Conservation (phyloP, 2,888 invertebrate genomes). For the Psococerastis gibbosa region DNA sequence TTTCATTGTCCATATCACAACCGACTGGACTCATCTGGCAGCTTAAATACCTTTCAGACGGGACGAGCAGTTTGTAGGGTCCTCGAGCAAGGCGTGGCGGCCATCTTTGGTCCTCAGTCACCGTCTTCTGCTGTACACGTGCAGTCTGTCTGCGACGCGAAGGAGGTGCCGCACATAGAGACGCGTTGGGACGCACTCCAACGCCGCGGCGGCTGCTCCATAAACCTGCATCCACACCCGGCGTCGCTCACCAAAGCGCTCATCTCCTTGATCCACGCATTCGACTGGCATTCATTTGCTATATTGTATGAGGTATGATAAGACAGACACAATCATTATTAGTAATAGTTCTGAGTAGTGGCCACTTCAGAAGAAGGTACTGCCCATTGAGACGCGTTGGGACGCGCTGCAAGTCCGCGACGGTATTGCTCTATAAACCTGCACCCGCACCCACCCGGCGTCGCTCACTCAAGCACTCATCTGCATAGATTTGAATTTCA, state of each 20-base stretch:
- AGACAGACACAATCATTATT: too few relatives aligned
- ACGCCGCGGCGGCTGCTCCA: conserved; percentile 21
- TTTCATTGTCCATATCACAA: too few relatives aligned
- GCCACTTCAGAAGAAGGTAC: too few relatives aligned
- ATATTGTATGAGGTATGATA: conserved; percentile 62
- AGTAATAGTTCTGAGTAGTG: too few relatives aligned
- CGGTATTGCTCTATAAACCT: too few relatives aligned
- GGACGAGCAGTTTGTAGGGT: conserved; percentile 28
- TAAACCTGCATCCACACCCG: conserved; percentile 34
- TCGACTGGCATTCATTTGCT: conserved; percentile 92
- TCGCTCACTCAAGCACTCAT: too few relatives aligned
- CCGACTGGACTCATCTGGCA: too few relatives aligned
- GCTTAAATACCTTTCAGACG: too few relatives aligned
- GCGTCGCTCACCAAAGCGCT: conserved; percentile 25
- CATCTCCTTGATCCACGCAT: conserved; percentile 70
- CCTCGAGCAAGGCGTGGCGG: conserved; percentile 29
- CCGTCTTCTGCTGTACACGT: conserved; percentile 30
- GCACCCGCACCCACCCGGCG: too few relatives aligned
- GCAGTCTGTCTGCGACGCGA: conserved; percentile 34
- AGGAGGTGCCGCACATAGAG: conserved; percentile 35
- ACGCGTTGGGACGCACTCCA: conserved; percentile 30
- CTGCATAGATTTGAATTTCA: too few relatives aligned
- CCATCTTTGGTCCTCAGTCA: conserved; percentile 33
- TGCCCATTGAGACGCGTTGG: too few relatives aligned
- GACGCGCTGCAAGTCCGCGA: too few relatives aligned